Percentiles rank a stretch among this genome's conserved stretches.
Conservation (phyloP, 2,797 vertebrate species). For the Vultur gryphus region DNA sequence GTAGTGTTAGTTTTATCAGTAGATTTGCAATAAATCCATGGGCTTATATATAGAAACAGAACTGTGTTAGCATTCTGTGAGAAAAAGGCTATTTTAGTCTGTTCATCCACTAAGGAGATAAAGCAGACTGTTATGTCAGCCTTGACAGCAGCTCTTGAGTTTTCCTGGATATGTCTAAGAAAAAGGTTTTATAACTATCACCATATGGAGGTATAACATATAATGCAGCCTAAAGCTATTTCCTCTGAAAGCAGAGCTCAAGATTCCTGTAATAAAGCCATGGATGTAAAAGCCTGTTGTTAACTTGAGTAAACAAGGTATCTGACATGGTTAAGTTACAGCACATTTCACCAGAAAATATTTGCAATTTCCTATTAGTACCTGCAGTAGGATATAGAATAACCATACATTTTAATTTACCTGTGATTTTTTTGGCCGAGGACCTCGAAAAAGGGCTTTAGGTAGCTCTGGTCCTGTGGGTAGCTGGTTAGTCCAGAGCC, state of each 20-base stretch:
- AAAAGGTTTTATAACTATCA: constrained; percentile 29
- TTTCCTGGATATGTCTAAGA: constrained; percentile 16
- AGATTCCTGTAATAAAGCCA: neutral
- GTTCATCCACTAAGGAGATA: constrained; percentile 8
- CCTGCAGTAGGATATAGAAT: neutral
- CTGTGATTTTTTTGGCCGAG: neutral
- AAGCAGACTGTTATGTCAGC: constrained; percentile 39
- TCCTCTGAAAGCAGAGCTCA: constrained; percentile 50
- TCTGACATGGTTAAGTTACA: neutral
- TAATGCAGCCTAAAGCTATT: constrained; percentile 24
- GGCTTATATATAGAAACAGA: neutral
- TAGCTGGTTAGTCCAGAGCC: neutral
- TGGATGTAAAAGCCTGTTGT: neutral
- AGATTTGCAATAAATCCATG: neutral
- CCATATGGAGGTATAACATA: constrained; percentile 17
- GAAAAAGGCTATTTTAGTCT: constrained; percentile 42
- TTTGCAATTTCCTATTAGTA: neutral
- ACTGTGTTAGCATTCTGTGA: constrained; percentile 4
- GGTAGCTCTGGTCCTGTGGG: neutral
- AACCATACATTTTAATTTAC: neutral
- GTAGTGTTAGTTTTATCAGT: neutral
- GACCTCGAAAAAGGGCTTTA: neutral
- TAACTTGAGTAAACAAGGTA: neutral
- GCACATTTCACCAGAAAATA: neutral
- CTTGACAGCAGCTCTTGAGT: neutral